A percentile compares a stretch with the other conserved stretches of the same genome.
Evolutionary conservation across 2,888 invertebrate genomes (phyloP).

Genomic region (Tenthredo scrophulariae): DNA sequence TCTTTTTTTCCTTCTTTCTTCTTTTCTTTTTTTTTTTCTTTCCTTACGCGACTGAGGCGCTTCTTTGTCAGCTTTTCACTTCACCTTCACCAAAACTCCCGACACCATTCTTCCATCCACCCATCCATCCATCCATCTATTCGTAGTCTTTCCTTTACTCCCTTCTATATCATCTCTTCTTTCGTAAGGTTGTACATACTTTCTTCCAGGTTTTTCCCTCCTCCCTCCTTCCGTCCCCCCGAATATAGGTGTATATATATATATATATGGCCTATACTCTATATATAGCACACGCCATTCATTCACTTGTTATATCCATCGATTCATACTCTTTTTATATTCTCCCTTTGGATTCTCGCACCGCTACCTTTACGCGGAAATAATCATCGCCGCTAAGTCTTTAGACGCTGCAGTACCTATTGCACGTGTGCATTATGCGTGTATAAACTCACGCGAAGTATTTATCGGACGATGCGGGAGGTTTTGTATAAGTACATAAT

Average conservation of each 20-base stretch:
- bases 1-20: not conserved
- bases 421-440: not conserved
- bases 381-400: not conserved
- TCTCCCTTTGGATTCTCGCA: not conserved
- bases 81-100: conserved; percentile 36
- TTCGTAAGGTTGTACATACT: not conserved
- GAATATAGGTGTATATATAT: not conserved
- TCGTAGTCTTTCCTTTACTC: not conserved
- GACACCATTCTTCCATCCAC: conserved; percentile 32
- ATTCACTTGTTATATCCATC: conserved; percentile 26
- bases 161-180: not conserved
- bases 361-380: not conserved
- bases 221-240: not conserved
- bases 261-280: not conserved
- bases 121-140: conserved; percentile 17
- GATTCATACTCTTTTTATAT: not conserved
- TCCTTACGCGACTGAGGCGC: not conserved
- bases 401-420: not conserved
- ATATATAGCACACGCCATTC: not conserved
- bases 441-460: not conserved
- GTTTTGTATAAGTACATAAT: no score
- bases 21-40: not conserved
- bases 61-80: conserved; percentile 44
- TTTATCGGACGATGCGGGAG: not conserved
- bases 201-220: not conserved